Evolutionary conservation across 2,113 vertebrate genomes (phyloP).

Genomic region (Engystomops pustulosus): DNA sequence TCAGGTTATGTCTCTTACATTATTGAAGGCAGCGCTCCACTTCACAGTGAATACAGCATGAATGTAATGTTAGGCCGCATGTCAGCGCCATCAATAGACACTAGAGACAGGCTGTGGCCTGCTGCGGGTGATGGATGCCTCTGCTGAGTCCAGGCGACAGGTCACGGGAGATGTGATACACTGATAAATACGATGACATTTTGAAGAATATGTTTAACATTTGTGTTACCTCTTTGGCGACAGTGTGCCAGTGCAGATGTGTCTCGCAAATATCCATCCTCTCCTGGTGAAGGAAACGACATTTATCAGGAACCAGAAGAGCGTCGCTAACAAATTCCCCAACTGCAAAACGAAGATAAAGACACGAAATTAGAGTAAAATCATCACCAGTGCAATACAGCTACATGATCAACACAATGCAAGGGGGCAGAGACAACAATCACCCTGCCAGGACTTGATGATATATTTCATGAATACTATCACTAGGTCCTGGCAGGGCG

Average conservation of each 20-base stretch:
- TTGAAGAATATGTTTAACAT: not conserved
- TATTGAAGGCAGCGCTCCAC: too few relatives aligned
- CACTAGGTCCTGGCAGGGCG: too few relatives aligned
- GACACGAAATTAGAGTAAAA: not conserved
- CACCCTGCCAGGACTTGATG: too few relatives aligned
- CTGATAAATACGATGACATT: not conserved
- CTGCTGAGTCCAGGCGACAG: not conserved
- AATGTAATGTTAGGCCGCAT: not conserved
- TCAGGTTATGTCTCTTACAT: too few relatives aligned
- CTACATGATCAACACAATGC: too few relatives aligned
- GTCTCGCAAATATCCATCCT: conserved; percentile 97
- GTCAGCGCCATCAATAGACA: not conserved
- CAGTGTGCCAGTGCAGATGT: conserved; percentile 98
- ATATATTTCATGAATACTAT: too few relatives aligned
- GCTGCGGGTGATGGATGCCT: not conserved
- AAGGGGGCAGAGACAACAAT: too few relatives aligned
- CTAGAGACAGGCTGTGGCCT: not conserved
- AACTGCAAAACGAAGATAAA: conserved; percentile 75
- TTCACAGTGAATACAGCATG: too few relatives aligned
- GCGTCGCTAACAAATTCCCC: conserved; percentile 98
- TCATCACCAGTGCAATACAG: too few relatives aligned
- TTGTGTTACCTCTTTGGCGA: conserved; percentile 90
- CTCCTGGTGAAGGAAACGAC: conserved; percentile 98
- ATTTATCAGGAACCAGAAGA: conserved; percentile 97
- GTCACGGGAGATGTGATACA: not conserved